A percentile compares a stretch with the other conserved stretches of the same genome.
These are phyloP conservation scores for Colinus virginianus DNA, from an alignment of 2,113 vertebrate species.

Conservation along the genomic window DNA sequence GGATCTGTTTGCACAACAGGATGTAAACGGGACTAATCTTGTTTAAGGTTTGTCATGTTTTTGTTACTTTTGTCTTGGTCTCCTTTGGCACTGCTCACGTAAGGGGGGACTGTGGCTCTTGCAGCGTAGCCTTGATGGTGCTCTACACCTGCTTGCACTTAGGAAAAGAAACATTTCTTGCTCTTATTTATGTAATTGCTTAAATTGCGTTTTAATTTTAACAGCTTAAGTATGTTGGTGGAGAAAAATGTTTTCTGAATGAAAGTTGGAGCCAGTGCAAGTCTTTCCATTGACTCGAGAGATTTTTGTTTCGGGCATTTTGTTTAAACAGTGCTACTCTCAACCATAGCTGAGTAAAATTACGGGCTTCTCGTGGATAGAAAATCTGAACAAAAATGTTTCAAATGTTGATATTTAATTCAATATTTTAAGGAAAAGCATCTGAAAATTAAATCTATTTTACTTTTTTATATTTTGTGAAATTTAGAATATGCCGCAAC, in stretches of 20 bases:
- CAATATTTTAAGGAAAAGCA: background rate
- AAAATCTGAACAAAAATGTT: background rate
- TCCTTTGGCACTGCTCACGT: background rate
- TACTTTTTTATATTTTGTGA: background rate
- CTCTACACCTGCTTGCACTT: conserved; percentile 60
- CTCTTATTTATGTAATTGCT: conserved; percentile 57
- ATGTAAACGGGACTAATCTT: background rate
- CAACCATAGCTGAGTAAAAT: background rate
- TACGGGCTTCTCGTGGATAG: background rate
- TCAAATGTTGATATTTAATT: background rate
- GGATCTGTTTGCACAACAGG: background rate
- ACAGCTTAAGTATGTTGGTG: conserved; percentile 30
- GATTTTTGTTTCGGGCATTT: conserved; percentile 30
- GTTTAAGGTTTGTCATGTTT: background rate
- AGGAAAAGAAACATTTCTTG: conserved; percentile 65
- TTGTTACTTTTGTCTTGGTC: background rate
- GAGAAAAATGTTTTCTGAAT: conserved; percentile 57
- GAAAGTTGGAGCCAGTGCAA: background rate
- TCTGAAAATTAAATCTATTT: background rate
- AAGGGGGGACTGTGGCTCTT: rapidly evolving
- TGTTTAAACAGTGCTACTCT: conserved; percentile 7
- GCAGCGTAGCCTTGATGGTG: background rate
- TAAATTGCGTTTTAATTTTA: conserved; percentile 60
- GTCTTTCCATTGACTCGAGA: conserved; percentile 1
- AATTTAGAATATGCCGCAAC: background rate